Base-by-base conservation (phyloP, 2,888 invertebrate species). In the Tipula lateralis region DNA sequence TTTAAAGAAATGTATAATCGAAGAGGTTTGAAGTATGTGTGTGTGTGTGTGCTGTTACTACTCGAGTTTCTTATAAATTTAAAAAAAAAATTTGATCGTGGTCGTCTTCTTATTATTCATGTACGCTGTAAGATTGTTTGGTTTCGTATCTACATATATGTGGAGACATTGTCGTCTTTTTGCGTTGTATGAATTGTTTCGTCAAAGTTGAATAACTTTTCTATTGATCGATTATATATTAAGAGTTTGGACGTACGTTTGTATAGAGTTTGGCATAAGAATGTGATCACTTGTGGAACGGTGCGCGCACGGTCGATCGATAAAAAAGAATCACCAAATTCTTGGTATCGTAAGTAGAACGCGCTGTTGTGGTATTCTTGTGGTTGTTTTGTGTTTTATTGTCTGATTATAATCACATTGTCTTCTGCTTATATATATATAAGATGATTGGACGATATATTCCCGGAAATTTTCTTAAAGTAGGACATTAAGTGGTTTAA, bases 221-320 rank as follows among this genome's bases (percentile, higher is more conserved):
- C 66, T 66, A 66, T 66, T 66, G 66, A 66, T 66, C 66, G 66
- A 66, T 66, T 24, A 24, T 66, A n/a, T n/a, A n/a, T n/a, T 66
- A 3, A 66, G 66, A 24, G 6, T 66, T 66, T 66, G 24, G 24
- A 24, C 44, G 44, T 44, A 66, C 24, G 19, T 66, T 66, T 66
- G 66, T 44, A 44, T 39, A 32, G 6, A 36, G 12, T 7, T 36
- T 6, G n/a, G 13, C 39, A 39, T 13, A 39, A 39, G 13, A 9
- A 12, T 44, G 44, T 44, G 44, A 44, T 7, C 44, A 44, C 36
- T 44, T 44, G 4, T 44, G 1, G 36, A 36, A 2, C 44, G 24
- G 24, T 7, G 19, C 24, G 16, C 39, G 13, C 44, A 9, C 16
- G 24, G 66, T 66, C n/a, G 24, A 66, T 50, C 44, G 2, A 50